phyloP scores from a whole-genome alignment of 2,797 vertebrate genomes.

The Galaxias olidus region DNA sequence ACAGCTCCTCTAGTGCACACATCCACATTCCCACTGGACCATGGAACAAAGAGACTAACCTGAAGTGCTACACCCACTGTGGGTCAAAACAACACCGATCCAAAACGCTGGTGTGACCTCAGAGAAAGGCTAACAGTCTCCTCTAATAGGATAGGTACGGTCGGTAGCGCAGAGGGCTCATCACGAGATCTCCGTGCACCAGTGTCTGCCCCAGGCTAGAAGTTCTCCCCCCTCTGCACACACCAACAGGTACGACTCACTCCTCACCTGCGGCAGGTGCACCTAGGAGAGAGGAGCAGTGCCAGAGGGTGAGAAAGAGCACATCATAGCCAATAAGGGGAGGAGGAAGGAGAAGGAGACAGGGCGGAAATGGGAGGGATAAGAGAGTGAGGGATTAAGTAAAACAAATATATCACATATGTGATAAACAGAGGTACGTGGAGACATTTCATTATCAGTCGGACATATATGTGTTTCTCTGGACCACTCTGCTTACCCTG shows the following conservation, averaged over 20 bases:
- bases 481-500: slow-evolving; percentile 65
- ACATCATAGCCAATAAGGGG: not conserved
- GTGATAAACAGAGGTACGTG: not conserved
- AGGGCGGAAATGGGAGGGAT: too few species aligned
- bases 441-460: too few species aligned
- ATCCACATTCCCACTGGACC: not conserved
- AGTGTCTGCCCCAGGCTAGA: slow-evolving; percentile 53
- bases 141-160: slow-evolving; percentile 1
- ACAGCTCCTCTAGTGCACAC: not conserved
- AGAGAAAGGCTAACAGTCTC: too few species aligned
- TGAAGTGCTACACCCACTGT: too few species aligned
- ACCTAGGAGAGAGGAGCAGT: slow-evolving; percentile 44
- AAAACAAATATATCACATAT: not conserved
- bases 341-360: not conserved
- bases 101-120: too few species aligned
- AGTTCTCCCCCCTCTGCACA: slow-evolving; percentile 58
- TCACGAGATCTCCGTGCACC: slow-evolving; percentile 57
- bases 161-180: not conserved
- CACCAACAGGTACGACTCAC: slow-evolving; percentile 71
- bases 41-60: not conserved
- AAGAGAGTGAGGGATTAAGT: not conserved
- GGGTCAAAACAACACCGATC: too few species aligned
- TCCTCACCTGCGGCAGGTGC: slow-evolving; percentile 58
- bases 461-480: too few species aligned
- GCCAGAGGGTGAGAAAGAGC: not conserved